Evolutionary conservation across 2,888 invertebrate species (phyloP).

Genomic region (Parapristionchus giblindavisi): DNA sequence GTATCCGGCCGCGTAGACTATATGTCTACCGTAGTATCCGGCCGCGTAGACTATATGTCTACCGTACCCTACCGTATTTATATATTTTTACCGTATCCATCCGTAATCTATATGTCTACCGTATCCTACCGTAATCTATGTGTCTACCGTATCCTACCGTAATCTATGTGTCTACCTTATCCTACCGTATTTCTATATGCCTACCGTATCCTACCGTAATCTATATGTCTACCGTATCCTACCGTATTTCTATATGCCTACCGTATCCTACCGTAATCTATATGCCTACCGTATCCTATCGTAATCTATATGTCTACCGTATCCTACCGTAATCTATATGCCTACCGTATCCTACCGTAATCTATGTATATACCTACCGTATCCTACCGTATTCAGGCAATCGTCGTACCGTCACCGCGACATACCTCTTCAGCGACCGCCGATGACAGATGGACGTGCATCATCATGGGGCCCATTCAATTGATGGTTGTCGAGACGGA

Average conservation of each 20-base stretch:
- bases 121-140: not conserved
- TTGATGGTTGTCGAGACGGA: not conserved
- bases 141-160: not conserved
- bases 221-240: not conserved
- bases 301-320: no score
- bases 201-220: no score
- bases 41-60: no score
- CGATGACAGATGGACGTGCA: not conserved
- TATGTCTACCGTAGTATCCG: no score
- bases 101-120: no score
- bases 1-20: no score
- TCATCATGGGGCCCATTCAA: not conserved
- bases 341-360: not conserved
- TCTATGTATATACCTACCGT: not conserved
- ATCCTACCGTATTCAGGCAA: conserved; percentile 8
- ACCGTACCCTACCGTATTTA: no score
- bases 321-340: not conserved
- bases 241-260: no score
- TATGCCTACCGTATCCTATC: not conserved
- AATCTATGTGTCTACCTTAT: no score
- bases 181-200: no score
- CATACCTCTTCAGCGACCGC: not conserved
- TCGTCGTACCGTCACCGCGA: not conserved
- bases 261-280: not conserved
- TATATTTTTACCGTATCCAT: no score